Evolutionary conservation across 1,140 invertebrate species (phyloP), one percentile per base, ranked within the genome.

Genomic region (Caenorhabditis brenneri): DNA sequence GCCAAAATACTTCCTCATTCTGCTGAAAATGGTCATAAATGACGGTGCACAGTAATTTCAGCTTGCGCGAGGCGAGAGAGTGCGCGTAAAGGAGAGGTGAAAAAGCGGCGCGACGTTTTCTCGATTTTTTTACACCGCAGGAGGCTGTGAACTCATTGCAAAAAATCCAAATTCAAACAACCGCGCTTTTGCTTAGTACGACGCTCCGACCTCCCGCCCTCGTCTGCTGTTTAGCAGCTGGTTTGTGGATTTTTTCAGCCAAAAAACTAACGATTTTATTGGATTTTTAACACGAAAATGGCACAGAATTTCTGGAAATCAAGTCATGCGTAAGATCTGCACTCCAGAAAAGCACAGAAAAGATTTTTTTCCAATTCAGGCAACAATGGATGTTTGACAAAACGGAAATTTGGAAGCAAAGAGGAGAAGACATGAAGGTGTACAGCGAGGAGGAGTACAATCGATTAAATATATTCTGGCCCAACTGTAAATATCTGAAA

Each of bases 361-460:
- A 48, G 24, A 80, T 55, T 85, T 58, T 82, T 51, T 90, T 93
- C n/a, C n/a, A n/a, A n/a, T n/a, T 86, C 90, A 96, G 95, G 91
- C 96, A 99, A 90, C 97, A 99, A 92, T 99, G 98, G 98, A 93
- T 99, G 82, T 91, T 99, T 60, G 97, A 99, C 91, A 95, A 96
- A 92, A 96, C 97, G 92, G 97, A 99, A 92, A 93, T 99, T 69
- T 93, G 96, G n/a, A 93, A 96, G 86, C 96, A 98, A 92, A 93
- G 98, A 55, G 95, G 97, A 91, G 94, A 94, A 88, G 98, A 99
- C 92, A 92, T 99, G 83, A 93, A 94, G 87, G 93, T 96, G 53
- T 92, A 99, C 19, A 93, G 93, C 12, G 97, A 99, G 91, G 97
- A 99, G 88, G 97, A 99, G 91, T 99, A 99, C 92, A 96, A 98